Base-by-base conservation (phyloP, 2,797 vertebrate species). In the Sarcophilus harrisii region DNA sequence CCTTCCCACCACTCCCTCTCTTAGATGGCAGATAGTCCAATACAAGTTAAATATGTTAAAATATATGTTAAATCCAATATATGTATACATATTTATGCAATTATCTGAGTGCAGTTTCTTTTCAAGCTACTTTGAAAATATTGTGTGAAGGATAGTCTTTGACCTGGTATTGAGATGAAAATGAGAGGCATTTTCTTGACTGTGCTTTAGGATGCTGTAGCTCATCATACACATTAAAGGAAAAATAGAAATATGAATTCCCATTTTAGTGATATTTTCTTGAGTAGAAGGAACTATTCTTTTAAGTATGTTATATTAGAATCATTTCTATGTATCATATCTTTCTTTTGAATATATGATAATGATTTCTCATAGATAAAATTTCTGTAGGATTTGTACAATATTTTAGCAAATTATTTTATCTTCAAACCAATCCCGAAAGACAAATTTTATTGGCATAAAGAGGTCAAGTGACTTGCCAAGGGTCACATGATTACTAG, bases 381-480 rank as follows among this genome's bases (percentile, higher is more conserved):
- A 38, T 81, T 81, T 81, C n/a, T 38, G 45, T 6, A 38, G 66
- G 32, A 5, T 81, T 81, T 38, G 6, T 81, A 24, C 16, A 38
- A 18, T 81, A 9, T 1, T 81, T 81, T 81, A 24, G 6, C 24
- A 38, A 38, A 16, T 45, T 38, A 81, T 9, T 81, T 81, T n/a
- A 81, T 45, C n/a, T 16, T 38, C n/a, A 21, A 38, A 81, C n/a
- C 62, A 66, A 38, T 38, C 8, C 66, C 24, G 0, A 13, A 27
- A 66, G 32, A 27, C n/a, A n/a, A n/a, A 66, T 66, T 18, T 3
- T 81, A 38, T 81, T 81, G 16, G 27, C 38, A 66, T 16, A 2
- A 58, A 29, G 93, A 93, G 90, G 93, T 95, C 58, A 73, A 38
- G 5, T n/a, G 92, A 62, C 66, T 95, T 94, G 62, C 38, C 27